phyloP scores from a whole-genome alignment of 1,140 invertebrate genomes.

The Diprion similis region DNA sequence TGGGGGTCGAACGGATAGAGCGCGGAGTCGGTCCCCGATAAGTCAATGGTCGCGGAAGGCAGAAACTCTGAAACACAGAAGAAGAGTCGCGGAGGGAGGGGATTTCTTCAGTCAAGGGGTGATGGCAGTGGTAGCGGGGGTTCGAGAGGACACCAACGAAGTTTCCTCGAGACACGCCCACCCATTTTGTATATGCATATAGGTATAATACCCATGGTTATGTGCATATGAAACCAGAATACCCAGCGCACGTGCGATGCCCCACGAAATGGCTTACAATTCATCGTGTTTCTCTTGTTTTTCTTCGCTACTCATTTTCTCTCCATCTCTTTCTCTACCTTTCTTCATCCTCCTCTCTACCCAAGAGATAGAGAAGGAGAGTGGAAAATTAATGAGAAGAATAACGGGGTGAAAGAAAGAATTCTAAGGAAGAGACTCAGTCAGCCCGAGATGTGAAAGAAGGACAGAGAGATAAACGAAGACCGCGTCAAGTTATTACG shows the following conservation, averaged over 20 bases:
- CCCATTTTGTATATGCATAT: background rate
- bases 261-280: constrained; percentile 5
- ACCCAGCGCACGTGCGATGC: background rate
- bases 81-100: constrained; percentile 51
- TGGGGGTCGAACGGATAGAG: constrained; percentile 63
- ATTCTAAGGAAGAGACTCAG: too few species aligned
- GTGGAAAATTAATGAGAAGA: too few species aligned
- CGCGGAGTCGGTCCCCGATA: constrained; percentile 65
- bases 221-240: background rate
- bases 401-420: too few species aligned
- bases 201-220: background rate
- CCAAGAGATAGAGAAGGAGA: too few species aligned
- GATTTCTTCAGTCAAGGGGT: constrained; percentile 19
- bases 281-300: background rate
- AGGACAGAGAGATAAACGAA: background rate
- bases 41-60: constrained; percentile 62
- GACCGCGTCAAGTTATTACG: background rate
- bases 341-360: background rate
- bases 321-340: background rate
- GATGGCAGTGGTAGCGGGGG: background rate
- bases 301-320: background rate
- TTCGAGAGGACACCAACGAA: background rate
- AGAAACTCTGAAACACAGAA: constrained; percentile 67
- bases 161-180: constrained; percentile 4
- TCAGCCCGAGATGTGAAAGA: too few species aligned